A percentile compares a stretch with the other conserved stretches of the same genome.
Evolutionary conservation across 2,888 invertebrate species (phyloP).

Genomic region (Agonopterix arenella): DNA sequence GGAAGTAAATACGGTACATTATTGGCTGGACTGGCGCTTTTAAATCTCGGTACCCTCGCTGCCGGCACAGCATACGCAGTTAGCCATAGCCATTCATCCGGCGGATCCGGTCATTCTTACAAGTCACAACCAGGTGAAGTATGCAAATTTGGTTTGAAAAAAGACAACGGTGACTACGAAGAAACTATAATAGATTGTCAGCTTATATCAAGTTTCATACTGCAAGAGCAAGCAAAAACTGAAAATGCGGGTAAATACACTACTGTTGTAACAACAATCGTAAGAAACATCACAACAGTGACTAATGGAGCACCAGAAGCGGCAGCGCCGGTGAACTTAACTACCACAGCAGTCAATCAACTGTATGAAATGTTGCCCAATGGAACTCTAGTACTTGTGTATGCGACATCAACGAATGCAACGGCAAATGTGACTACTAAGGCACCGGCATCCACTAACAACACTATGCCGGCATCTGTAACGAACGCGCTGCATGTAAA

Average conservation of each 20-base stretch:
- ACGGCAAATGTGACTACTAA: constrained; percentile 20
- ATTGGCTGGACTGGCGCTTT: constrained; percentile 53
- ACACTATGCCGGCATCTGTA: constrained; percentile 29
- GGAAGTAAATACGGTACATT: constrained; percentile 63
- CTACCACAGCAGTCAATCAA: constrained; percentile 14
- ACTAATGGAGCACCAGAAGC: constrained; percentile 23
- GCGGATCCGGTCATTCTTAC: constrained; percentile 21
- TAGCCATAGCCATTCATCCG: constrained; percentile 25
- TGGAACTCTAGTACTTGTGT: constrained; percentile 49
- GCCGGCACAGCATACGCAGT: constrained; percentile 38
- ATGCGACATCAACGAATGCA: constrained; percentile 27
- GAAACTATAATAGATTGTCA: constrained; percentile 63
- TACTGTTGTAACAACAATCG: constrained; percentile 39
- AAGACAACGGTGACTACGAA: constrained; percentile 60
- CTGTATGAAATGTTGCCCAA: constrained; percentile 47
- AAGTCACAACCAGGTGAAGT: constrained; percentile 50
- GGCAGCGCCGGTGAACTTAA: constrained; percentile 11
- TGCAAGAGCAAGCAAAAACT: constrained; percentile 32
- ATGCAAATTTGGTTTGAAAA: constrained; percentile 58
- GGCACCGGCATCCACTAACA: constrained; percentile 26
- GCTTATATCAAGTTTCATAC: constrained; percentile 57
- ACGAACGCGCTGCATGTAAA: constrained; percentile 63
- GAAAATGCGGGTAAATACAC: constrained; percentile 29
- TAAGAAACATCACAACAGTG: constrained; percentile 48
- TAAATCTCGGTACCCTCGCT: constrained; percentile 54